phyloP scores from a whole-genome alignment of 2,888 invertebrate genomes.

The Schrankia costaestrigalis region DNA sequence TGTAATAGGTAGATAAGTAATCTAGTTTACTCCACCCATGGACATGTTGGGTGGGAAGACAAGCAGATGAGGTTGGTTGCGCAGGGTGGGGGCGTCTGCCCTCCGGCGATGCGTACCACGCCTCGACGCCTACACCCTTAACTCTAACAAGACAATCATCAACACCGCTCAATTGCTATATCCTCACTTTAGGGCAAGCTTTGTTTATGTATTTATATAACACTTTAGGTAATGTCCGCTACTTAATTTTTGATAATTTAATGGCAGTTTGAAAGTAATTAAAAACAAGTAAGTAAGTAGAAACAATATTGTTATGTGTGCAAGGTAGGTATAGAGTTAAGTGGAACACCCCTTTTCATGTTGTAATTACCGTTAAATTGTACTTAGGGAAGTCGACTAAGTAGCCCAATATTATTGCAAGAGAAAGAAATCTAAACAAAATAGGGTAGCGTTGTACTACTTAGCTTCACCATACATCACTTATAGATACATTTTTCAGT shows the following conservation, averaged over 20 bases:
- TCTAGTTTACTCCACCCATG: not conserved
- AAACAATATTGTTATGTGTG: not conserved
- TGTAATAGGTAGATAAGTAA: too few species aligned
- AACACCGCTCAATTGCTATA: conserved; percentile 16
- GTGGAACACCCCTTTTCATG: not conserved
- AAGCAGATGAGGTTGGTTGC: conserved; percentile 48
- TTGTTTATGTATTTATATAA: not conserved
- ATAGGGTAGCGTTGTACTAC: too few species aligned
- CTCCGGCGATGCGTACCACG: conserved; percentile 53
- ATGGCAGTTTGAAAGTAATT: not conserved
- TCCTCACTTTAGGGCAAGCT: not conserved
- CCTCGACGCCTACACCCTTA: conserved; percentile 55
- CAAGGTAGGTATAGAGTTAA: not conserved
- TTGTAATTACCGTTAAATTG: too few species aligned
- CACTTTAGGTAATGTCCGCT: not conserved
- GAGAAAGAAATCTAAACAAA: too few species aligned
- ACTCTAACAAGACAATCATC: conserved; percentile 22
- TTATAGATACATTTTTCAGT: too few species aligned
- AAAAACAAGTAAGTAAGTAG: not conserved
- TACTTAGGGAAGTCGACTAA: too few species aligned
- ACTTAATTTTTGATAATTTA: too few species aligned
- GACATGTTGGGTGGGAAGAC: conserved; percentile 46
- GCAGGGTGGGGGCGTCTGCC: conserved; percentile 40
- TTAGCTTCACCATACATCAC: too few species aligned
- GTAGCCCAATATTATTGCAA: too few species aligned